Percentiles rank a stretch among this genome's conserved stretches.
These are phyloP conservation scores for Drosophila insularis DNA, from an alignment of 1,140 invertebrate species.

Conservation along the genomic window DNA sequence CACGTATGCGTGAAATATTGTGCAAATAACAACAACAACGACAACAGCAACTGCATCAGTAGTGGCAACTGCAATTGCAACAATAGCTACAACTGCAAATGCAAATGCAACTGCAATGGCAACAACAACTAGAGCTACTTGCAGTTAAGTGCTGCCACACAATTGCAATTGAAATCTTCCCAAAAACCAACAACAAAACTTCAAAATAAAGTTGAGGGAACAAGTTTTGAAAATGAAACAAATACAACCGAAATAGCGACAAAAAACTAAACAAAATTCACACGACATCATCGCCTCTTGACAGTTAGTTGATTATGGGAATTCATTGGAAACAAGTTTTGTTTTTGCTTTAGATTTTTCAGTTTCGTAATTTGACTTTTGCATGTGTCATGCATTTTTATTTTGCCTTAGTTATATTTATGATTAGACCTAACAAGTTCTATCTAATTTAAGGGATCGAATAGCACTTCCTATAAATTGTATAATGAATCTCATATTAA, in stretches of 20 bases:
- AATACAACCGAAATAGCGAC: slow-evolving; percentile 14
- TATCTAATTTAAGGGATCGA: background rate
- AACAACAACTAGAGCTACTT: slow-evolving; percentile 10
- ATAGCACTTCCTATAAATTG: background rate
- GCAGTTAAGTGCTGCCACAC: slow-evolving; percentile 44
- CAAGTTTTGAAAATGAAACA: slow-evolving; percentile 35
- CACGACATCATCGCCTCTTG: slow-evolving; percentile 43
- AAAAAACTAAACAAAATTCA: slow-evolving; percentile 47
- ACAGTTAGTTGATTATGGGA: slow-evolving; percentile 53
- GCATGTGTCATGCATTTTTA: slow-evolving; percentile 39
- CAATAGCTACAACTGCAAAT: slow-evolving; percentile 23
- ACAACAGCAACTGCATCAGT: slow-evolving; percentile 23
- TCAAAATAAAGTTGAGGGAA: slow-evolving; percentile 41
- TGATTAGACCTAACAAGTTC: background rate
- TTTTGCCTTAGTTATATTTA: background rate
- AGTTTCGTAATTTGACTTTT: slow-evolving; percentile 60
- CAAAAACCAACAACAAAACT: slow-evolving; percentile 8
- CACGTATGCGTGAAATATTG: slow-evolving; percentile 80
- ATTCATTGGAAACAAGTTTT: slow-evolving; percentile 64
- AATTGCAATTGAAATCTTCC: slow-evolving; percentile 50
- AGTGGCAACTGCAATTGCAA: slow-evolving; percentile 11
- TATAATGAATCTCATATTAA: background rate
- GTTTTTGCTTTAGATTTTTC: slow-evolving; percentile 42
- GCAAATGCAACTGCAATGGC: background rate
- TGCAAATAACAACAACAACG: slow-evolving; percentile 64